Evolutionary conservation across 1,140 invertebrate genomes (phyloP), one percentile per base, ranked within the genome.

Genomic region (Saxidomus purpurata): DNA sequence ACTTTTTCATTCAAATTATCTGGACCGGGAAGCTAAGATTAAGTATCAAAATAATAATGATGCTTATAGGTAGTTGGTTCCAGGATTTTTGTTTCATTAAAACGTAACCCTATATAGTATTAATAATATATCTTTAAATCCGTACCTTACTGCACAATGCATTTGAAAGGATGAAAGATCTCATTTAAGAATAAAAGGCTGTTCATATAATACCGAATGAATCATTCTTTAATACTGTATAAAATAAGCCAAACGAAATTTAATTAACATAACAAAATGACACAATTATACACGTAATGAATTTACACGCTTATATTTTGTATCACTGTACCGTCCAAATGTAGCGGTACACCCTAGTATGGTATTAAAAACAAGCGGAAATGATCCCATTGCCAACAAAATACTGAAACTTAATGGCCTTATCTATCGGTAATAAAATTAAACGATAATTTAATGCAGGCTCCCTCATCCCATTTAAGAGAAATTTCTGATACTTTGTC

Each of bases 231-330:
- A 38, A 71, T 71, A 71, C 34, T 40, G 67, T 40, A 71, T 71
- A 28, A 71, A 38, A 38, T n/a, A 38, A 71, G 67, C 67, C 67
- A 19, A 71, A 71, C 34, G 67, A 71, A 71, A 71, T 71, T 38
- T 71, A 71, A 71, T 71, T 71, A 71, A 2, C 67, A 71, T 71
- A 71, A 71, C 17, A 38, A 38, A 71, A 38, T 40, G 31, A n/a
- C 67, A 71, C 67, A 71, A 71, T 71, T 71, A 71, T 71, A 38
- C 34, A 71, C 67, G 22, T 71, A 71, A 71, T 71, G 34, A 71
- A 38, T 71, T 71, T 71, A 63, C 59, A 63, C 59, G 59, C 59
- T 63, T 63, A 63, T 15, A 28, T 19, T 63, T 63, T 6, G 8
- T 22, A 8, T 63, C 6, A 63, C 15, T 63, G 59, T 28, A 63